Evolutionary conservation across 2,888 invertebrate genomes (phyloP).

Genomic region (Eilema caniola): DNA sequence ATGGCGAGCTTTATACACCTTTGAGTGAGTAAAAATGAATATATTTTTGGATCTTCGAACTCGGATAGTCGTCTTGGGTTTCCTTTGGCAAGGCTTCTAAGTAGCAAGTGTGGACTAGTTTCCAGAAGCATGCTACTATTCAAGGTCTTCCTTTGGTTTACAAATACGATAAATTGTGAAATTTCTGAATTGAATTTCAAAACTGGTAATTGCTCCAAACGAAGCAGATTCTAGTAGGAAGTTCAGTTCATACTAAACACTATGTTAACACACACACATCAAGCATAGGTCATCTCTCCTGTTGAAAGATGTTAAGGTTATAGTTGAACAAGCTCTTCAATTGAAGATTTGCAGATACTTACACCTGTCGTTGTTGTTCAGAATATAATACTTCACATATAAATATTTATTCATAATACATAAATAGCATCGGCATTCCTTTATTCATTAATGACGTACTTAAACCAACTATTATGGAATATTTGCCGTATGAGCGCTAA

Average conservation of each 20-base stretch:
- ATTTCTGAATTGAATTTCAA: not conserved
- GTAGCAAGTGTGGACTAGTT: constrained; percentile 5
- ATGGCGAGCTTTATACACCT: constrained; percentile 79
- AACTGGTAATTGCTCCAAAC: not conserved
- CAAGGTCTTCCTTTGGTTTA: not conserved
- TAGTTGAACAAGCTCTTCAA: not conserved
- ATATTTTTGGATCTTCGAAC: constrained; percentile 65
- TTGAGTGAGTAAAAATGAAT: constrained; percentile 78
- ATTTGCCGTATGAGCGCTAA: constrained; percentile 63
- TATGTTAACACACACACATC: no score
- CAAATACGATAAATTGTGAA: not conserved
- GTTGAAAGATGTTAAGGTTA: not conserved
- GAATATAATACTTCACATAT: no score
- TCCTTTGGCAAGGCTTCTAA: not conserved
- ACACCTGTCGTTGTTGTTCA: not conserved
- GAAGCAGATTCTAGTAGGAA: constrained; percentile 4
- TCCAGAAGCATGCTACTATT: not conserved
- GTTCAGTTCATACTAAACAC: not conserved
- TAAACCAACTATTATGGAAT: constrained; percentile 62
- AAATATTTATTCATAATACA: constrained; percentile 13
- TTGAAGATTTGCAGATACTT: not conserved
- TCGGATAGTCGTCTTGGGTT: constrained; percentile 27
- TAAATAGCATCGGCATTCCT: constrained; percentile 43
- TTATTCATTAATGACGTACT: constrained; percentile 57
- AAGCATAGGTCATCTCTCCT: not conserved